Evolutionary conservation across 1,140 invertebrate genomes (phyloP).

Genomic region (Vanessa tameamea): DNA sequence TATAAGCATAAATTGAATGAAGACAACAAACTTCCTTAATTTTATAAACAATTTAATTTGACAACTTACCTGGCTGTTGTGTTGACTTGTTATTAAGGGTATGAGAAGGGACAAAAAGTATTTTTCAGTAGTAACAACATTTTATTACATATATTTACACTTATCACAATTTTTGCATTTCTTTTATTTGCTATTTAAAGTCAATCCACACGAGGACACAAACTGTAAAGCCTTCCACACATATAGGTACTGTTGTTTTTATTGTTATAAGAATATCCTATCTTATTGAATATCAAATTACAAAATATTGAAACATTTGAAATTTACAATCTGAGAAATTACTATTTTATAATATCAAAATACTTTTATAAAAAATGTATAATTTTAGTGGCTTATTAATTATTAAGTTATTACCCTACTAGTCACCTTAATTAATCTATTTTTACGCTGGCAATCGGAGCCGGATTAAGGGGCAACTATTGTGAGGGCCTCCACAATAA

Average conservation of each 20-base stretch:
- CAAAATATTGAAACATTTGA: constrained; percentile 1
- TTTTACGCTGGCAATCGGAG: too few species aligned
- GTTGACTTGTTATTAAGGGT: not conserved
- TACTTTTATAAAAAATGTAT: not conserved
- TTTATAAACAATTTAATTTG: too few species aligned
- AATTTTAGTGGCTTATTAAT: too few species aligned
- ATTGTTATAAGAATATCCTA: too few species aligned
- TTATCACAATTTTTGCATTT: not conserved
- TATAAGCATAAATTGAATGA: too few species aligned
- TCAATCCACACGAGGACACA: not conserved
- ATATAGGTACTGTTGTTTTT: too few species aligned
- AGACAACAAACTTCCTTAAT: too few species aligned
- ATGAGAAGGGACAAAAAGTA: not conserved
- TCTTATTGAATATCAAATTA: not conserved
- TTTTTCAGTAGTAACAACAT: not conserved
- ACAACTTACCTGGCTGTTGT: too few species aligned
- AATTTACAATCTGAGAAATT: not conserved
- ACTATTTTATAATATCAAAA: not conserved
- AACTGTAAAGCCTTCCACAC: not conserved
- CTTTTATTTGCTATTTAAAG: not conserved
- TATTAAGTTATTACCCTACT: too few species aligned
- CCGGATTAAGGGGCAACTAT: too few species aligned
- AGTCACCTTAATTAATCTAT: too few species aligned
- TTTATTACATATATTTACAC: constrained; percentile 8
- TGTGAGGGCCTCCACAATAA: too few species aligned